These are phyloP conservation scores for Cynoglossus semilaevis DNA, from an alignment of 2,113 vertebrate genomes.

Conservation along the genomic window DNA sequence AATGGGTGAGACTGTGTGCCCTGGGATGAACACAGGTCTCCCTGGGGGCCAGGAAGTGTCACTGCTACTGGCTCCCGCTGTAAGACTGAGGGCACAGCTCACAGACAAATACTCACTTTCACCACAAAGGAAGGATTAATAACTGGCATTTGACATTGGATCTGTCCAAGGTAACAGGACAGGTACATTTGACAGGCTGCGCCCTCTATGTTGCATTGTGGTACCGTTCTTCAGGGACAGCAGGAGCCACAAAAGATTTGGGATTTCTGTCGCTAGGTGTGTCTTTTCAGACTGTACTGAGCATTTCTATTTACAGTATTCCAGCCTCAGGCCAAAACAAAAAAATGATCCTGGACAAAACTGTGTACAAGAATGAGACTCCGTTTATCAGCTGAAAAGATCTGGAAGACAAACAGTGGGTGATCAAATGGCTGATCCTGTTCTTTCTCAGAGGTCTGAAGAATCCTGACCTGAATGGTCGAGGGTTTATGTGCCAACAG, in stretches of 20 bases:
- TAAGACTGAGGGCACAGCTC: slow-evolving; percentile 31
- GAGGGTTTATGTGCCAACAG: slow-evolving; percentile 4
- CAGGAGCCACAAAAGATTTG: slow-evolving; percentile 51
- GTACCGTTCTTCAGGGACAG: slow-evolving; percentile 39
- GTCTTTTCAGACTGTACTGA: slow-evolving; percentile 50
- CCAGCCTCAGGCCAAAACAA: slow-evolving; percentile 50
- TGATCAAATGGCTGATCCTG: slow-evolving; percentile 30
- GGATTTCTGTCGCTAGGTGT: slow-evolving; percentile 57
- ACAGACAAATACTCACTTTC: slow-evolving; percentile 47
- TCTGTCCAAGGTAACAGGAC: slow-evolving; percentile 50
- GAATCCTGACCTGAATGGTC: slow-evolving; percentile 21
- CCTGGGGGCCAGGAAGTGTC: slow-evolving; percentile 21
- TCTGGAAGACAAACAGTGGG: slow-evolving; percentile 23
- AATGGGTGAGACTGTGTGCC: slow-evolving; percentile 13
- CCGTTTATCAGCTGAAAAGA: slow-evolving; percentile 37
- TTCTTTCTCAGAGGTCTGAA: slow-evolving; percentile 20
- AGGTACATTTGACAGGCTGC: slow-evolving; percentile 40
- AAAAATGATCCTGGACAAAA: slow-evolving; percentile 45
- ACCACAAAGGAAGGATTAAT: slow-evolving; percentile 55
- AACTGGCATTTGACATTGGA: slow-evolving; percentile 64
- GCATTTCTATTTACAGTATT: slow-evolving; percentile 41
- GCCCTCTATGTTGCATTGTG: slow-evolving; percentile 44
- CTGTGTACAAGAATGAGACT: slow-evolving; percentile 23
- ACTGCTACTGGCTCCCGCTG: slow-evolving; percentile 7
- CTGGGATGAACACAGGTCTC: background rate